Evolutionary conservation across 1,140 invertebrate genomes (phyloP), one percentile per base, ranked within the genome.

Genomic region (Rhopalosiphum maidis): DNA sequence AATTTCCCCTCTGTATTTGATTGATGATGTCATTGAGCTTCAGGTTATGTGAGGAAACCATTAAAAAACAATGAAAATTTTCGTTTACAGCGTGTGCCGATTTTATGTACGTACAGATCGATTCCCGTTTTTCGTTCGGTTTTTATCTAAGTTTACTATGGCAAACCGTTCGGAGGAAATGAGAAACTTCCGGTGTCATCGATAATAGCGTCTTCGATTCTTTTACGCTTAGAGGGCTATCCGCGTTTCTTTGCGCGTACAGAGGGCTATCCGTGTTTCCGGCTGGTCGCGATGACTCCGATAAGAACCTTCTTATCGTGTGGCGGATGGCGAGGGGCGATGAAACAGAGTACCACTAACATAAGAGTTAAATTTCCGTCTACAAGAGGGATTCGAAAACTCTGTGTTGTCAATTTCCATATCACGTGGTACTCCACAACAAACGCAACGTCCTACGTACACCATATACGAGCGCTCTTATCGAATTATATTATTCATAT

Each of bases 31-130:
- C 89, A 68, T 90, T 90, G 35, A 90, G 88, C 51, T 90, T 89
- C 88, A 55, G 54, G 89, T 90, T 68, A 30, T 30, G 55, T 30
- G 37, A 37, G 37, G 89, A 90, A 43, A 90, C 89, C 89, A 68
- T 90, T 90, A 90, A 90, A 90, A 90, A 90, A 90, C 89, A 90
- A 90, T 68, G 89, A 90, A 41, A 90, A 60, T 43, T 43, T 90
- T 68, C 41, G 48, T 15, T 37, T n/a, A 25, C 35, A 54, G 51
- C 88, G 51, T 23, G 48, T 55, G 51, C 88, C 48, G 48, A 37
- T 89, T 89, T 89, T 89, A 88, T 55, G 88, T 89, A 55, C 51
- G 51, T 55, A 55, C 11, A 55, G 51, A 89, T 89, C 88, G 88
- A 89, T 89, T 54, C 88, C 15, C 51, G 60, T 90, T 90, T 90